Conservation (phyloP, 2,888 invertebrate species). For the Lissonota sp. region DNA sequence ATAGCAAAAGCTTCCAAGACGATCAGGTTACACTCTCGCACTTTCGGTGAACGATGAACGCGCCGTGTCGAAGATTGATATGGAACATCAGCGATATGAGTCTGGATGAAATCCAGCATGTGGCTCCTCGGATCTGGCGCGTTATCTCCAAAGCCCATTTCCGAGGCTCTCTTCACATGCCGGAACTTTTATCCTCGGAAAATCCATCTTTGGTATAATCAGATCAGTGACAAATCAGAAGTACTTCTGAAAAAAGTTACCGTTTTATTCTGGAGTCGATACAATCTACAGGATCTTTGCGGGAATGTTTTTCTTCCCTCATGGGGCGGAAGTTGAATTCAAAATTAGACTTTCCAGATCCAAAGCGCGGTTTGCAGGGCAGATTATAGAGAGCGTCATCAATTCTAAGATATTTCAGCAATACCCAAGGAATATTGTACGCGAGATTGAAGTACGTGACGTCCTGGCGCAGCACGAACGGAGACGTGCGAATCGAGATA, state of each 20-base stretch:
- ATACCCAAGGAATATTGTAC: conserved; percentile 12
- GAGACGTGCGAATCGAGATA: conserved; percentile 57
- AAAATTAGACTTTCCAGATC: not conserved
- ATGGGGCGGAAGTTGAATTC: too few relatives aligned
- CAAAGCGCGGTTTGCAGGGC: not conserved
- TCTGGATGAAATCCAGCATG: conserved; percentile 32
- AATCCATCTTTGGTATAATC: conserved; percentile 46
- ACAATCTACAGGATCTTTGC: not conserved
- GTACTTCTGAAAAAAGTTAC: too few relatives aligned
- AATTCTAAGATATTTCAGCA: conserved; percentile 14
- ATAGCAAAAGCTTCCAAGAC: conserved; percentile 21
- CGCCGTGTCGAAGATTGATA: conserved; percentile 42
- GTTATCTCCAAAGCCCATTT: conserved; percentile 29
- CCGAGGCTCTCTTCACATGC: conserved; percentile 43
- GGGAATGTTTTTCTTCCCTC: not conserved
- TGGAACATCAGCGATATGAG: conserved; percentile 26
- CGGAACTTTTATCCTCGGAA: conserved; percentile 44
- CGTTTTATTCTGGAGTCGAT: too few relatives aligned
- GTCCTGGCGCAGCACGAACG: conserved; percentile 36
- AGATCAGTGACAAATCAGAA: not conserved
- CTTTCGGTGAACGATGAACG: conserved; percentile 43
- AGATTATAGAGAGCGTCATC: not conserved
- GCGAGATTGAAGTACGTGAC: conserved; percentile 18
- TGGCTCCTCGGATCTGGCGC: conserved; percentile 22
- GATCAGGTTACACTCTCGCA: conserved; percentile 43